A percentile compares a stretch with the other conserved stretches of the same genome.
Conservation (phyloP, 2,797 vertebrate genomes). For the Craterocephalus amniculus region DNA sequence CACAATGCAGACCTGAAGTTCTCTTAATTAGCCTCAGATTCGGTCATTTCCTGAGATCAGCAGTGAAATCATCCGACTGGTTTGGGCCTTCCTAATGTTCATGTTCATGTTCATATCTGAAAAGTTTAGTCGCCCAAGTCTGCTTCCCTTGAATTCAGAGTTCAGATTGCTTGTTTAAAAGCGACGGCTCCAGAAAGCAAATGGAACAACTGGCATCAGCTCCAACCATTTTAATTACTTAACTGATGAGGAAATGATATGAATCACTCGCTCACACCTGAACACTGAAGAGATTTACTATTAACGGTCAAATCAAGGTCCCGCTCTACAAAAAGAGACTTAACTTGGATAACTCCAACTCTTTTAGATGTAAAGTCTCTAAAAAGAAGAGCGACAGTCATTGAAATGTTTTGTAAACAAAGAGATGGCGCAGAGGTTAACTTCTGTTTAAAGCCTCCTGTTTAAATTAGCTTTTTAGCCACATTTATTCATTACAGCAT, state of each 20-base stretch:
- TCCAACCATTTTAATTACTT: background rate
- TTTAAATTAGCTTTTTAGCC: no score
- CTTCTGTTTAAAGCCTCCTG: no score
- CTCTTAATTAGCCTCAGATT: no score
- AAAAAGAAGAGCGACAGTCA: background rate
- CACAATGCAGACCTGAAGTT: no score
- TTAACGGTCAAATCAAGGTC: background rate
- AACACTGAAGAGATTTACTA: background rate
- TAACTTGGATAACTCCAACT: background rate
- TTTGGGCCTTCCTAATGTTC: background rate
- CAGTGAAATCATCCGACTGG: background rate
- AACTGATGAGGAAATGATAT: slow-evolving; percentile 9
- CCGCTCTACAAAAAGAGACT: background rate
- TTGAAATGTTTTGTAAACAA: background rate
- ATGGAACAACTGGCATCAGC: background rate
- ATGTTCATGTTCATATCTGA: background rate
- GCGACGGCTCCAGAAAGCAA: background rate
- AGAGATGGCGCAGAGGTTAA: no score
- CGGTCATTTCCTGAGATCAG: no score
- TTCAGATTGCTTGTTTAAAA: background rate
- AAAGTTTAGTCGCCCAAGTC: background rate
- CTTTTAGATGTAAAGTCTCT: background rate
- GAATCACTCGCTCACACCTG: background rate
- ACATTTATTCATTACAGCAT: no score
- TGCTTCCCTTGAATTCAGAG: background rate